These are phyloP conservation scores for Lepidocyrtinus sp. DNA, from an alignment of 2,888 invertebrate species.

Conservation along the genomic window DNA sequence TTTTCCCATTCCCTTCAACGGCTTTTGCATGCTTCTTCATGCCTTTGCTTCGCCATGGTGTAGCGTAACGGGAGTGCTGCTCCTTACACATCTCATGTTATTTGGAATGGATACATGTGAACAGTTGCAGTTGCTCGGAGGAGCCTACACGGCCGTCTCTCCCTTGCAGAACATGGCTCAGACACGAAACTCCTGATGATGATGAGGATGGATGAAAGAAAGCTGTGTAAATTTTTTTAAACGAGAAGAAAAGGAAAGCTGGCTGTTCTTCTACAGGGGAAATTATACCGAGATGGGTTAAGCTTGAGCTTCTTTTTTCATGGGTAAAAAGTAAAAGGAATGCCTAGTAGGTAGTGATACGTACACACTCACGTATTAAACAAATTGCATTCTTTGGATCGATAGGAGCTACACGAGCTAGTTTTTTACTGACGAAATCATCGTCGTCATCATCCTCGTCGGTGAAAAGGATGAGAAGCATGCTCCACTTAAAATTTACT, in stretches of 20 bases:
- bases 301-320: conserved; percentile 9
- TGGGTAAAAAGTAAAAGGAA: too few species aligned
- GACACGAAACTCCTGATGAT: neutral
- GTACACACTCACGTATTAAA: neutral
- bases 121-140: conserved; percentile 5
- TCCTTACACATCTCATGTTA: neutral
- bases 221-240: conserved; percentile 4
- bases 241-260: conserved; percentile 7
- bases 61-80: too few species aligned
- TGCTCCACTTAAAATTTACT: neutral
- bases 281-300: neutral
- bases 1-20: conserved; percentile 5
- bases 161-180: conserved; percentile 8
- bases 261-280: neutral
- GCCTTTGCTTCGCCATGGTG: neutral
- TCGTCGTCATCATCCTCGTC: conserved; percentile 4
- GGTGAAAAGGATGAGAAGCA: conserved; percentile 6
- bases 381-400: conserved; percentile 38
- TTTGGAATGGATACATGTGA: conserved; percentile 8
- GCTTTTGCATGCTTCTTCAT: neutral
- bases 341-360: neutral
- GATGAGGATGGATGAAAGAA: conserved; percentile 9
- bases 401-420: conserved; percentile 37
- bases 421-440: neutral
- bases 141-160: neutral